Evolutionary conservation across 2,797 vertebrate genomes (phyloP).

Genomic region (Chaetophractus vellerosus): DNA sequence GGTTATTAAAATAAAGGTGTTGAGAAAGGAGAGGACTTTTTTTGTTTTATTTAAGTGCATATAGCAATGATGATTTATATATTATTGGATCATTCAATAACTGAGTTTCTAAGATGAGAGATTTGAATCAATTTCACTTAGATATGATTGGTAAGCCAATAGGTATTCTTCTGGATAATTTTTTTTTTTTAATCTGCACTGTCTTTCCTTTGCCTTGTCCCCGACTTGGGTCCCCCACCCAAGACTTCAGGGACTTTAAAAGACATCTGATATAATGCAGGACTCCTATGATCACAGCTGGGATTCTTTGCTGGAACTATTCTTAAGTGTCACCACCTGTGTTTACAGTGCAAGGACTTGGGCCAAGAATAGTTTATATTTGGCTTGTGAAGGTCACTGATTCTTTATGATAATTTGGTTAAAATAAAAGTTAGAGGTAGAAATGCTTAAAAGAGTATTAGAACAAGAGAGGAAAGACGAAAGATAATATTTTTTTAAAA

Average conservation of each 20-base stretch:
- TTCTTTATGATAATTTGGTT: neutral
- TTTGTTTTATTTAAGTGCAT: conserved; percentile 44
- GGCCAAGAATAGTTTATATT: neutral
- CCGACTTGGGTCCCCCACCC: too few relatives aligned
- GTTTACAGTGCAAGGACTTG: neutral
- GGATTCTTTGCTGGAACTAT: neutral
- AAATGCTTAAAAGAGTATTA: neutral
- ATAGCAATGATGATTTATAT: conserved; percentile 6
- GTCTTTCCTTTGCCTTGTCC: neutral
- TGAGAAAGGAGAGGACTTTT: neutral
- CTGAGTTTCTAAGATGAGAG: neutral
- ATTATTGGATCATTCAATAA: conserved; percentile 50
- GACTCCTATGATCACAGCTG: neutral
- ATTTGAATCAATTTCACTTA: conserved; percentile 8
- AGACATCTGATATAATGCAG: rapidly evolving
- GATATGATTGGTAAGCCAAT: neutral
- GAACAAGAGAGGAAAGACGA: neutral
- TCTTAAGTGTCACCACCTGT: too few relatives aligned
- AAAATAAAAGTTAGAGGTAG: neutral
- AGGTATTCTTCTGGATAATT: neutral
- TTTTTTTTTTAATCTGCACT: neutral
- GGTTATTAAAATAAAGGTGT: neutral
- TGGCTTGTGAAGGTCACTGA: neutral
- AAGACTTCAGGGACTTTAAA: neutral
- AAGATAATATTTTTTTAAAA: neutral